Base-by-base conservation (phyloP, 2,888 invertebrate genomes). In the Minunthozetes semirufus region DNA sequence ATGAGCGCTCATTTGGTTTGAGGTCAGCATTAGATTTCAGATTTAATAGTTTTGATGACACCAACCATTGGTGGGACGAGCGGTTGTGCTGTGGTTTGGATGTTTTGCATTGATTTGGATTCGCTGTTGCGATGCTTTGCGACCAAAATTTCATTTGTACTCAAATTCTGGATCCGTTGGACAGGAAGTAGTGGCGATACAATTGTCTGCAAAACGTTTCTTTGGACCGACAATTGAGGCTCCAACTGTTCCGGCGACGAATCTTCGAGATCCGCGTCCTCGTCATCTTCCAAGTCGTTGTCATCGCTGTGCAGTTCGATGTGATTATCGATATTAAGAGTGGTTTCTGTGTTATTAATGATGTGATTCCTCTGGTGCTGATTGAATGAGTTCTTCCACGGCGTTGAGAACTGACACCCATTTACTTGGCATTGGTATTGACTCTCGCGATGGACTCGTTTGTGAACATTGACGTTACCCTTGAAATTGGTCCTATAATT, bases 391-490 rank as follows among this genome's bases (percentile, higher is more conserved):
- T 72, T 50, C 33, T 29, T 29, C 72, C 72, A 72, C 19, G 72
- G 72, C 15, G 72, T 72, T 4, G 72, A 19, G 33, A 72, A 72
- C 53, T 46, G 25, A 48, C 72, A 72, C 11, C 59, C 59, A 27
- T 59, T 66, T 15, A 66, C 66, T 38, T 66, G 66, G 38, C 66
- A 66, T 38, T 66, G 66, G 38, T 38, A 66, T 38, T 66, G 66
- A 66, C 66, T 66, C 11, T 66, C 66, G 9, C 66, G 66, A 66
- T 66, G 66, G 19, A 66, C 66, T 66, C 66, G 68, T 53, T 74
- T 74, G 50, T 74, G 74, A 15, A 74, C 74, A 59, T 74, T 70
- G 29, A 74, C 70, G 22, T 74, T 74, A 13, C 70, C 70, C n/a
- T 70, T 71, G 46, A 74, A 74, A 22, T 70, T 74, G 50, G 74